Evolutionary conservation across 2,888 invertebrate genomes (phyloP), one percentile per base, ranked within the genome.

Genomic region (Drosophila kambysellisi): DNA sequence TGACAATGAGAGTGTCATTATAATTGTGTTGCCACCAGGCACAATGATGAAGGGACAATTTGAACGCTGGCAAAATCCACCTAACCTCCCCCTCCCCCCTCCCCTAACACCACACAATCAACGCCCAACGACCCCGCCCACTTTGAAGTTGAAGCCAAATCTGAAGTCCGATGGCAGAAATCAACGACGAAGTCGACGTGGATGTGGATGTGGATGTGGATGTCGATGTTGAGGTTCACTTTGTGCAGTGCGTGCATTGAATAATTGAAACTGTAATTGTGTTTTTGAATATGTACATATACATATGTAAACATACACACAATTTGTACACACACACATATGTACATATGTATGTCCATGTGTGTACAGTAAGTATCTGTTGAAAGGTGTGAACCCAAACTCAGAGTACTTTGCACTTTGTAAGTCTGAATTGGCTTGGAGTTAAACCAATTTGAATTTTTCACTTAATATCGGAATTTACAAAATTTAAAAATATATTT

Each of bases 1-100:
- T 76, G 82, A 83, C 88, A 82, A 81, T 83, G 79, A 78, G 87
- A 83, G 82, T 79, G 86, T 83, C 88, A 83, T 88, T 82, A 85
- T 85, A 84, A 78, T 73, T 74, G 80, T 66, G 80, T 66, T 68
- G 74, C 71, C 71, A 57, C 71, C 71, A 57, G 76, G 59, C 71
- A 61, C 62, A 81, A 70, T 81, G 65, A 72, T 81, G 65, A 72
- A 61, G 67, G 59, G 65, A 75, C 50, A 30, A 50, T 50, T 25
- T 41, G 9, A 57, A 20, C 20, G 11, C 15, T n/a, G 11, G 25
- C 53, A 25, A 53, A 35, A 35, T 25, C 20, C 4, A 35, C 33
- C 25, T 6, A 5, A 35, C 3, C 54, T 17, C 20, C 29, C 29
- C 3, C 11, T 29, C 17, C 29, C 30, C 29, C 4, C 29, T 2